These are phyloP conservation scores for Smutsia temminckii DNA, from an alignment of 2,797 vertebrate genomes.

Conservation along the genomic window DNA sequence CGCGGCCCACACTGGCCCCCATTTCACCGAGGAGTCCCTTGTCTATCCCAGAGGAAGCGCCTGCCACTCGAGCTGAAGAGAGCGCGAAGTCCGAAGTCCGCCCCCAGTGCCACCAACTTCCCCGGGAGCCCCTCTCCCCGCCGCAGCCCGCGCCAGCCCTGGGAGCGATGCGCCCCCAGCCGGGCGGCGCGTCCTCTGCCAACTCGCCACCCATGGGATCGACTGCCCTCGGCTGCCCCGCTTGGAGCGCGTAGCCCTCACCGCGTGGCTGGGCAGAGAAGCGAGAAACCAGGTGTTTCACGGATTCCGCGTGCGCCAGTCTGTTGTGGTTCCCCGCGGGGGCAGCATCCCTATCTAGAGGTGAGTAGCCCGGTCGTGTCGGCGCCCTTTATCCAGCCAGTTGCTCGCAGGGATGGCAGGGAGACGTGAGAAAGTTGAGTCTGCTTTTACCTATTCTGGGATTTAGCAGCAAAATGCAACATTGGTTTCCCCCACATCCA, in stretches of 20 bases:
- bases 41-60: background rate
- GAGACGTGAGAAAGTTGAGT: slow-evolving; percentile 63
- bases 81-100: slow-evolving; percentile 70
- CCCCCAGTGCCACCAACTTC: slow-evolving; percentile 56
- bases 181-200: slow-evolving; percentile 69
- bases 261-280: slow-evolving; percentile 51
- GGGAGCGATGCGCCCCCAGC: slow-evolving; percentile 75
- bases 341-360: slow-evolving; percentile 18
- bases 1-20: background rate
- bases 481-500: background rate
- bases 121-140: slow-evolving; percentile 21
- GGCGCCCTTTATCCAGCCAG: background rate
- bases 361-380: slow-evolving; percentile 55
- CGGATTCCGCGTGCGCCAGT: background rate
- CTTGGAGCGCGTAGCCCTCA: slow-evolving; percentile 60
- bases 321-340: background rate
- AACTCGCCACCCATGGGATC: slow-evolving; percentile 62
- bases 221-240: slow-evolving; percentile 55
- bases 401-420: background rate
- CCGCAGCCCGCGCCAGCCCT: slow-evolving; percentile 61
- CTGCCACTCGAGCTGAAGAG: background rate
- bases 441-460: background rate
- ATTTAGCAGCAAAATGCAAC: background rate
- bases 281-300: background rate
- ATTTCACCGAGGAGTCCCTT: background rate